Percentiles rank a stretch among this genome's conserved stretches.
phyloP scores from a whole-genome alignment of 2,113 vertebrate species.

The Girardinichthys multiradiatus region DNA sequence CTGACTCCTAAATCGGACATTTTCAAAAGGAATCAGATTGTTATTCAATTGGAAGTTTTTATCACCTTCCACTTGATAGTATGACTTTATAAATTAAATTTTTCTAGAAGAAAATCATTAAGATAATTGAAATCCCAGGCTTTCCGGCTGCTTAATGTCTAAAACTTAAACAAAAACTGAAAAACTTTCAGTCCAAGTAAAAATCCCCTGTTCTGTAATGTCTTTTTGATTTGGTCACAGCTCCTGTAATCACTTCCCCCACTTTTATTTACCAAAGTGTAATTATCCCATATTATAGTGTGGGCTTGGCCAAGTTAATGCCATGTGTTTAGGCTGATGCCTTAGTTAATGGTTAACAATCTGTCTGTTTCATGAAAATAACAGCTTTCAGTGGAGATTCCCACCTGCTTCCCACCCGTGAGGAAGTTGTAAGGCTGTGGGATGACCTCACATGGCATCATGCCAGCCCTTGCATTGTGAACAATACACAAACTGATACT shows the following conservation, averaged over 20 bases:
- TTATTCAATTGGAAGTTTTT: neutral
- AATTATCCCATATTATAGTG: constrained; percentile 4
- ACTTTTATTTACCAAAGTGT: constrained; percentile 17
- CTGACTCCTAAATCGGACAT: neutral
- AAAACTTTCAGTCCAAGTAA: constrained; percentile 2
- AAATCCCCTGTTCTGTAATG: constrained; percentile 7
- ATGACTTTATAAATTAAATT: neutral
- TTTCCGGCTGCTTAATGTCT: neutral
- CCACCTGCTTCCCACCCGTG: constrained; percentile 84
- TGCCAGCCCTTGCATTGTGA: constrained; percentile 84
- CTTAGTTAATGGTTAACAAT: constrained; percentile 23
- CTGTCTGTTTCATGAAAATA: constrained; percentile 20
- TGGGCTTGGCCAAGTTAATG: neutral
- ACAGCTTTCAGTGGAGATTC: constrained; percentile 74
- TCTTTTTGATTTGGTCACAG: neutral
- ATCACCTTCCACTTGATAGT: neutral
- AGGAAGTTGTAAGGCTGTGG: constrained; percentile 80
- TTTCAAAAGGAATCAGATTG: neutral
- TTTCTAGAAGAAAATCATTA: neutral
- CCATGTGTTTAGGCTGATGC: constrained; percentile 5
- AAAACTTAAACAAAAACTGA: neutral
- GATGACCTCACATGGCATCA: constrained; percentile 87
- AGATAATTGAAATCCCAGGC: neutral
- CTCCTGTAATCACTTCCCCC: constrained; percentile 30
- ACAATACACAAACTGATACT: constrained; percentile 86